A percentile compares a stretch with the other conserved stretches of the same genome.
These are phyloP conservation scores for Drosophila sordidula DNA, from an alignment of 2,888 invertebrate species.

Conservation along the genomic window DNA sequence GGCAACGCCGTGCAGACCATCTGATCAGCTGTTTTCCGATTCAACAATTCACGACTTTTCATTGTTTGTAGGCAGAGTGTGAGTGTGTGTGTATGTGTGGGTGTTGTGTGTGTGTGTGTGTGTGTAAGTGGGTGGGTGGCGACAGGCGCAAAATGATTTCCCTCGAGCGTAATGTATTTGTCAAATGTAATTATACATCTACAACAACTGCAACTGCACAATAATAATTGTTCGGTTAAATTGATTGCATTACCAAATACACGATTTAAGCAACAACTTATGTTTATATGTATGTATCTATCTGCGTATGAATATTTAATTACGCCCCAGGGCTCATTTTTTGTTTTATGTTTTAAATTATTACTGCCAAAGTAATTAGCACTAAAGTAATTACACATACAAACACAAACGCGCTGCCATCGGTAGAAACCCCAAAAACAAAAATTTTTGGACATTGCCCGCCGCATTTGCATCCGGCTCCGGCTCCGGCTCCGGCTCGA, in stretches of 20 bases:
- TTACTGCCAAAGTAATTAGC: slow-evolving; percentile 53
- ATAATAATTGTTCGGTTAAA: slow-evolving; percentile 58
- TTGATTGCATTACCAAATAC: slow-evolving; percentile 60
- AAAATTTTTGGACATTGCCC: slow-evolving; percentile 38
- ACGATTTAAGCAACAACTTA: slow-evolving; percentile 1
- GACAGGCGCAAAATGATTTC: slow-evolving; percentile 28
- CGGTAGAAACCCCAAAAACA: slow-evolving; percentile 24
- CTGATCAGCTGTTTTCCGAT: slow-evolving; percentile 51
- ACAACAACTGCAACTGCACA: slow-evolving; percentile 32
- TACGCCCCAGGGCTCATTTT: slow-evolving; percentile 29
- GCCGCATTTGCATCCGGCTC: slow-evolving; percentile 54
- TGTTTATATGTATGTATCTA: not conserved
- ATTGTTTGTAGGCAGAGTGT: slow-evolving; percentile 2
- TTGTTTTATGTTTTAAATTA: slow-evolving; percentile 46
- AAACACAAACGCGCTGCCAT: slow-evolving; percentile 17
- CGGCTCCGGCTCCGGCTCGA: slow-evolving; percentile 43
- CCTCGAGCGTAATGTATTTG: slow-evolving; percentile 57
- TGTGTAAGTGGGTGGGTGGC: not conserved
- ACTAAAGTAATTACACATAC: slow-evolving; percentile 24
- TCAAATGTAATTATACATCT: slow-evolving; percentile 62
- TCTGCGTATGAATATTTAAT: slow-evolving; percentile 27
- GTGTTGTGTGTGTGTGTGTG: slow-evolving; percentile 9
- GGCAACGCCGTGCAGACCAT: slow-evolving; percentile 54
- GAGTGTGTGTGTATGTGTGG: slow-evolving; percentile 9
- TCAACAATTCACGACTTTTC: slow-evolving; percentile 48